phyloP scores from a whole-genome alignment of 2,888 invertebrate genomes.

The Dolomedes plantarius region DNA sequence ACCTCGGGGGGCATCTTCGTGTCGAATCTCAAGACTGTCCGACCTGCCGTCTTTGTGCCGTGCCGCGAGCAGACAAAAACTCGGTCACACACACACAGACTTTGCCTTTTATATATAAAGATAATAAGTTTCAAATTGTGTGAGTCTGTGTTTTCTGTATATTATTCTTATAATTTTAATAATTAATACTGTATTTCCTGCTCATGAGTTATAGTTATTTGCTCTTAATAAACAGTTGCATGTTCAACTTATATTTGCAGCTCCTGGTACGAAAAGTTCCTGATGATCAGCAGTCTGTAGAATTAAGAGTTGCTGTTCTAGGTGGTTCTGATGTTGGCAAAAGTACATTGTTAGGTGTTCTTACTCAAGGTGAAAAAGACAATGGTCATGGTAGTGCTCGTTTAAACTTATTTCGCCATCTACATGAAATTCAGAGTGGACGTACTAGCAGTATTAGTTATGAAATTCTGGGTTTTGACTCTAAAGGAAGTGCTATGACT shows the following conservation, averaged over 20 bases:
- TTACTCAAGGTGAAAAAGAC: conserved; percentile 96
- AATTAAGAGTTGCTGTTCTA: conserved; percentile 92
- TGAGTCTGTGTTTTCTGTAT: no score
- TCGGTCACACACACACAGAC: no score
- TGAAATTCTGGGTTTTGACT: conserved; percentile 96
- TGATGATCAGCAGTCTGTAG: conserved; percentile 91
- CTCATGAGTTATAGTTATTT: no score
- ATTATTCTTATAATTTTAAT: no score
- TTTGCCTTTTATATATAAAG: no score
- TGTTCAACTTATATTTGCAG: conserved; percentile 79
- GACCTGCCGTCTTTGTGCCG: no score
- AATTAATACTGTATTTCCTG: no score
- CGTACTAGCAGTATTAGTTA: conserved; percentile 96
- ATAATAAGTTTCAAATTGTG: no score
- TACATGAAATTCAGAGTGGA: conserved; percentile 94
- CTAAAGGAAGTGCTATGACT: conserved; percentile 74
- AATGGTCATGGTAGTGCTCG: conserved; percentile 96
- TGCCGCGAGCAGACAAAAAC: no score
- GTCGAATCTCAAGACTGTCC: no score
- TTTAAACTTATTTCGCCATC: conserved; percentile 91
- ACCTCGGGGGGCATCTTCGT: no score
- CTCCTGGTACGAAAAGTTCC: conserved; percentile 91
- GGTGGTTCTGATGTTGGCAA: conserved; percentile 98
- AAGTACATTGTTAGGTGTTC: conserved; percentile 94
- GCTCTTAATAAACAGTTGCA: no score